Conservation (phyloP, 2,113 vertebrate genomes). For the Oryzias javanicus region DNA sequence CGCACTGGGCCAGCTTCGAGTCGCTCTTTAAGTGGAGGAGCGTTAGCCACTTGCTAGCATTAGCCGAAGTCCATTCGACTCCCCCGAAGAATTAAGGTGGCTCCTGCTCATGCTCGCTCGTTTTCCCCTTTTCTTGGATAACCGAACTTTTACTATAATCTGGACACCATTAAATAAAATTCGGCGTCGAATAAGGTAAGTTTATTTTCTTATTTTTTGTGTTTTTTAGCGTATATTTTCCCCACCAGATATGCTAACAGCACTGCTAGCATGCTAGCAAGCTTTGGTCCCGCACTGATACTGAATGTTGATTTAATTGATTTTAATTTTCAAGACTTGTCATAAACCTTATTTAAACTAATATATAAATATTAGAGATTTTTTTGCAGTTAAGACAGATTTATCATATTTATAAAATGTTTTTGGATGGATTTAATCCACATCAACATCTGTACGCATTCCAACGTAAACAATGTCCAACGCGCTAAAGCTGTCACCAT, state of each 20-base stretch:
- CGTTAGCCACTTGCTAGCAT: slow-evolving; percentile 55
- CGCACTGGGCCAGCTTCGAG: slow-evolving; percentile 40
- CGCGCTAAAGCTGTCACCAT: neutral
- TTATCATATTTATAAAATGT: neutral
- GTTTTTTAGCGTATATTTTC: neutral
- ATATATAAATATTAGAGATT: no score
- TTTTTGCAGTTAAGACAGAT: accelerated
- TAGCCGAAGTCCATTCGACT: slow-evolving; percentile 25
- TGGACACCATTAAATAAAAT: slow-evolving; percentile 27
- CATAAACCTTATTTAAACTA: accelerated
- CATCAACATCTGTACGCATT: slow-evolving; percentile 25
- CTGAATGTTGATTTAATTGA: neutral
- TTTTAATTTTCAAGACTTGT: neutral
- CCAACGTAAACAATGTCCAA: slow-evolving; percentile 1
- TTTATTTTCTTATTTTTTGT: slow-evolving; percentile 9
- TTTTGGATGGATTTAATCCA: slow-evolving; percentile 1
- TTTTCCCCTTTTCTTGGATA: slow-evolving; percentile 1
- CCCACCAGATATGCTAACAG: slow-evolving; percentile 49
- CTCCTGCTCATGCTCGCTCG: slow-evolving; percentile 20
- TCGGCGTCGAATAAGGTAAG: slow-evolving; percentile 44
- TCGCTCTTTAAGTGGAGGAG: slow-evolving; percentile 44
- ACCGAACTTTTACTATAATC: neutral
- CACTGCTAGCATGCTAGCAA: slow-evolving; percentile 27
- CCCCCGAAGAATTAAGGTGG: neutral
- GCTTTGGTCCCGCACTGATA: slow-evolving; percentile 15